Evolutionary conservation across 2,113 vertebrate species (phyloP), one percentile per base, ranked within the genome.

Genomic region (Zingel zingel): DNA sequence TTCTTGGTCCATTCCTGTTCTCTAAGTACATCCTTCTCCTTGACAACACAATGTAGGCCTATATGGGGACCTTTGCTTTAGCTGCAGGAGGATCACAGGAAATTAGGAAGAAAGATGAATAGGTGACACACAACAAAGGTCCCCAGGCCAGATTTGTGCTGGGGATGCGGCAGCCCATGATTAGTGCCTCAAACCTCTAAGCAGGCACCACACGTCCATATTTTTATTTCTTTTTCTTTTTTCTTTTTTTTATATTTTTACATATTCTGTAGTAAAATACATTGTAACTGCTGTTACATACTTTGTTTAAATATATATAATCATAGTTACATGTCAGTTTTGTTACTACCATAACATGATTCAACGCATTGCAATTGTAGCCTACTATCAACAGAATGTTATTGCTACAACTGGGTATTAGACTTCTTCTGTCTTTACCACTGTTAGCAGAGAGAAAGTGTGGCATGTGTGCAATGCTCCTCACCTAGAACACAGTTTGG

Each of bases 401-500:
- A 19, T 70, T 33, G 5, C 57, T 56, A 15, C 43, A 39, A n/a
- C 39, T 27, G 36, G 6, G 33, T 57, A 50, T 66, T 39, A 67
- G 53, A 12, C 18, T 2, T 14, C 50, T 19, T 80, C 15, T 59
- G 33, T 62, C 53, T 80, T 50, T 36, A n/a, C 6, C 36, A 21
- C 33, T 61, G 61, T 19, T 2, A 23, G 27, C 9, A 15, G n/a
- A 63, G 23, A 33, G 15, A 65, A 57, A 47, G 11, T 58, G 25
- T 57, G 23, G 65, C 19, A 36, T 36, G 14, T 50, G 16, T 50
- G 58, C 36, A 50, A 10, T 15, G 6, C 9, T 36, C 12, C 54
- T 78, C 53, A 45, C 30, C 61, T 23, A 61, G 47, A 79, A 47
- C 56, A 63, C 21, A 79, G 33, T 53, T 66, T 27, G 16, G 14